Evolutionary conservation across 2,888 invertebrate genomes (phyloP), one percentile per base, ranked within the genome.

Genomic region (Drosophila flavopinicola): DNA sequence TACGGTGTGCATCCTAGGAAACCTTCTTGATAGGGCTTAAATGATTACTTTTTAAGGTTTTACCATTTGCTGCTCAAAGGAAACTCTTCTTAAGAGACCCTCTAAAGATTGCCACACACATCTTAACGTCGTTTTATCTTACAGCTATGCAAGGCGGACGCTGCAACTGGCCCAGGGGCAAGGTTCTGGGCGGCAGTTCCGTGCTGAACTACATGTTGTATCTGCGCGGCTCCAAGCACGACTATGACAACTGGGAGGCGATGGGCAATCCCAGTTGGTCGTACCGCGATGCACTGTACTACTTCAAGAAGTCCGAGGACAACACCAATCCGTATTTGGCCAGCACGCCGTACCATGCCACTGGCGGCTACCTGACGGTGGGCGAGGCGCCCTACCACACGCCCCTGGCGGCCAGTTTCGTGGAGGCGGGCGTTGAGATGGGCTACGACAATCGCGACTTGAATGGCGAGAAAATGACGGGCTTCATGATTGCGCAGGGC

Each of bases 171-270:
- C 97, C 97, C 0, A 92, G 98, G 15, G 98, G 98, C 0, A 98
- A 97, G 90, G 97, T 97, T 0, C 92, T 98, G 1, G 98, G 98
- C 0, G 98, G 98, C 0, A 95, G 95, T 10, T 96, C 96, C 29
- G 96, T 97, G 0, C 92, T 98, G 0, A 98, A 98, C 90, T 97
- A 96, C 90, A 98, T 98, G 98, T 92, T 97, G 0, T 98, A 98
- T 87, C 91, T 97, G 3, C 92, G 98, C 54, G 98, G 98, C 0
- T 97, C 98, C 89, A 95, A 94, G 76, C 94, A 93, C 73, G 98
- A 98, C 90, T 98, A 98, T 90, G 97, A 98, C 88, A 92, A 92
- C 0, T 98, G 98, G 98, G 97, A 97, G 87, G 92, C 94, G 0
- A 90, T 94, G 60, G 98, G 98, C 0, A 97, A 97, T 88, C 93